Evolutionary conservation across 2,888 invertebrate species (phyloP), one percentile per base, ranked within the genome.

Genomic region (Norana najaformis): DNA sequence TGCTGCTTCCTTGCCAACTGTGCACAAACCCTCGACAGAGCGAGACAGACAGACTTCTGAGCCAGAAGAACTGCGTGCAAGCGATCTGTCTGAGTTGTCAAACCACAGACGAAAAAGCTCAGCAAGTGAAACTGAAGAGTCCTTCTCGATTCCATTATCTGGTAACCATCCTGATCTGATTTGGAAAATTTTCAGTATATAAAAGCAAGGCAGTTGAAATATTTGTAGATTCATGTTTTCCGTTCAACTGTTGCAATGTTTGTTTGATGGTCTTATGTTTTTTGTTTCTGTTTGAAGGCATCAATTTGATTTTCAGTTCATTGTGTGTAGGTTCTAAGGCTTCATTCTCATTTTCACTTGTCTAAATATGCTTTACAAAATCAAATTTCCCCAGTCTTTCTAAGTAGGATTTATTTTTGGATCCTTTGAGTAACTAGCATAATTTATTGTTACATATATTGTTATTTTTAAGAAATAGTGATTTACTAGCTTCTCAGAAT

Each of bases 121-220:
- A 85, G 37, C 23, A 18, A 85, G 85, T 36, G 85, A 85, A 85
- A 85, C 85, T 5, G 85, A 85, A 36, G 85, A 85, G 35, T 85
- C 85, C 1, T 5, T 36, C 37, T 85, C 85, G 36, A 37, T 37
- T 35, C 85, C 37, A 23, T 8, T 37, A 85, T 85, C 85, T 11
- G 85, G 85, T 85, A 82, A 34, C 1, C 18, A 53, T 53, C n/a
- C 30, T 8, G 69, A 69, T 69, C 69, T 69, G 6, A n/a, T 8
- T n/a, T 16, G 3, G 11, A 16, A 13, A 18, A 13, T 16, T 14
- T 18, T 16, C 47, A 47, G n/a, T n/a, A n/a, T n/a, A n/a, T n/a
- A 23, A 47, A 47, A 47, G 47, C 23, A 11, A 47, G 47, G 23
- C 23, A 47, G 47, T 23, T 47, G 41, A 47, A 23, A 2, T 47